Percentiles rank a stretch among this genome's conserved stretches.
Evolutionary conservation across 2,113 vertebrate genomes (phyloP).

Genomic region (Willisornis vidua): DNA sequence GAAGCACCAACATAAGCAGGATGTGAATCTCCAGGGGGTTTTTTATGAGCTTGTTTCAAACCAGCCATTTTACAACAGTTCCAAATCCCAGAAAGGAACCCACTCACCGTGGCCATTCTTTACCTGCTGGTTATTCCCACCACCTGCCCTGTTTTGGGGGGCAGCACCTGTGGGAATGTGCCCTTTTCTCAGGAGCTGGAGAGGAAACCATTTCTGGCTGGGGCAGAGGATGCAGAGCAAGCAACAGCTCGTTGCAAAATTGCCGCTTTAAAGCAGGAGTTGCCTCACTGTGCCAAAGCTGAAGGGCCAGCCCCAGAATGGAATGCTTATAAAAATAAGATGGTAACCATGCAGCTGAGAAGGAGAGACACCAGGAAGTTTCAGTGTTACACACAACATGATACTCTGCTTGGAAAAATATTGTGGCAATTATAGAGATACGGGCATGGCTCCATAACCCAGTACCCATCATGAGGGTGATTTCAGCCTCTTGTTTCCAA

Average conservation of each 20-base stretch:
- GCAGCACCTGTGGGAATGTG: slow-evolving; percentile 6
- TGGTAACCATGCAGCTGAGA: slow-evolving; percentile 61
- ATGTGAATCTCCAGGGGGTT: background rate
- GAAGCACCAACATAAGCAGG: background rate
- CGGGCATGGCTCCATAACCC: background rate
- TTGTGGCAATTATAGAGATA: slow-evolving; percentile 41
- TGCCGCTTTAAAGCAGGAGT: slow-evolving; percentile 54
- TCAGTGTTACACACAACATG: slow-evolving; percentile 54
- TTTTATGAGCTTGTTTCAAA: background rate
- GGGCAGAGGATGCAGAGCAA: slow-evolving; percentile 32
- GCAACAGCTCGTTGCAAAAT: slow-evolving; percentile 57
- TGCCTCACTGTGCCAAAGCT: slow-evolving; percentile 47
- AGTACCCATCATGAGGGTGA: slow-evolving; percentile 52
- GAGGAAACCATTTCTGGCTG: slow-evolving; percentile 32
- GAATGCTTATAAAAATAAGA: slow-evolving; percentile 69
- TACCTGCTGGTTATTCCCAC: background rate
- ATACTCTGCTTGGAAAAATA: slow-evolving; percentile 68
- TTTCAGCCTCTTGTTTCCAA: slow-evolving; percentile 46
- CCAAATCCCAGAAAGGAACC: background rate
- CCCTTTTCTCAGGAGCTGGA: background rate
- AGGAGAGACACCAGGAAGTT: slow-evolving; percentile 60
- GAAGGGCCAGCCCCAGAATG: slow-evolving; percentile 55
- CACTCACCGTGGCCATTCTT: background rate
- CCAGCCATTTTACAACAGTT: background rate
- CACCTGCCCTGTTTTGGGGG: background rate